phyloP scores from a whole-genome alignment of 2,113 vertebrate genomes.

The Elachura formosa region DNA sequence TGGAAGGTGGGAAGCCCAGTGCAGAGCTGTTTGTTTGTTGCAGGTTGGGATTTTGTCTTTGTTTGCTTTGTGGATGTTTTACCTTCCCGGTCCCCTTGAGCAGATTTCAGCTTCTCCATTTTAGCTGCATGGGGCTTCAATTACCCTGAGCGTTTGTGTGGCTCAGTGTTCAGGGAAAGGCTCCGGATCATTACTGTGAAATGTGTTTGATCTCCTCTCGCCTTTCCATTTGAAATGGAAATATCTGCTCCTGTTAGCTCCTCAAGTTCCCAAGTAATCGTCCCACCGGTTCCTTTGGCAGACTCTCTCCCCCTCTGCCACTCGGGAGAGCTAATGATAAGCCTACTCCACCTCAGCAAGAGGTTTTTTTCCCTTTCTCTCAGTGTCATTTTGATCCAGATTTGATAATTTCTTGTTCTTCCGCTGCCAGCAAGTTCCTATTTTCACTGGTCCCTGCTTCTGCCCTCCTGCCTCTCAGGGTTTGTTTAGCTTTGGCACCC shows the following conservation, averaged over 20 bases:
- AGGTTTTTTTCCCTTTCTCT: not conserved
- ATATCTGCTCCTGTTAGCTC: slow-evolving; percentile 66
- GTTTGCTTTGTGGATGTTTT: slow-evolving; percentile 23
- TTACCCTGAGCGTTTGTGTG: slow-evolving; percentile 31
- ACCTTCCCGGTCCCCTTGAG: not conserved
- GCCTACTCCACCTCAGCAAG: not conserved
- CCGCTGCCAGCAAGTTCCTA: not conserved
- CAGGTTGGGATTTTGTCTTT: slow-evolving; percentile 7
- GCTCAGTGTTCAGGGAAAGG: slow-evolving; percentile 8
- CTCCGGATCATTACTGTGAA: slow-evolving; percentile 43
- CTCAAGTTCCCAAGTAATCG: slow-evolving; percentile 53
- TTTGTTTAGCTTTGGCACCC: not conserved
- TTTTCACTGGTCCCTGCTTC: not conserved
- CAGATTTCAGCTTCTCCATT: slow-evolving; percentile 15
- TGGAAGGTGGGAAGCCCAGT: not conserved
- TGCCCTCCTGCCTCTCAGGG: not conserved
- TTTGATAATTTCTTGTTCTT: not conserved
- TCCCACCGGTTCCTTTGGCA: slow-evolving; percentile 2
- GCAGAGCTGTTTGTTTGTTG: slow-evolving; percentile 8
- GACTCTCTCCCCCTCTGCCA: not conserved
- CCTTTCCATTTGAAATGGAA: slow-evolving; percentile 69
- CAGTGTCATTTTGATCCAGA: not conserved
- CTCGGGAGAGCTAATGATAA: not conserved
- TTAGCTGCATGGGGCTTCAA: slow-evolving; percentile 35
- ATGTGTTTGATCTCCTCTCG: slow-evolving; percentile 59